Evolutionary conservation across 2,113 vertebrate genomes (phyloP), one percentile per base, ranked within the genome.

Genomic region (Petroica traversi): DNA sequence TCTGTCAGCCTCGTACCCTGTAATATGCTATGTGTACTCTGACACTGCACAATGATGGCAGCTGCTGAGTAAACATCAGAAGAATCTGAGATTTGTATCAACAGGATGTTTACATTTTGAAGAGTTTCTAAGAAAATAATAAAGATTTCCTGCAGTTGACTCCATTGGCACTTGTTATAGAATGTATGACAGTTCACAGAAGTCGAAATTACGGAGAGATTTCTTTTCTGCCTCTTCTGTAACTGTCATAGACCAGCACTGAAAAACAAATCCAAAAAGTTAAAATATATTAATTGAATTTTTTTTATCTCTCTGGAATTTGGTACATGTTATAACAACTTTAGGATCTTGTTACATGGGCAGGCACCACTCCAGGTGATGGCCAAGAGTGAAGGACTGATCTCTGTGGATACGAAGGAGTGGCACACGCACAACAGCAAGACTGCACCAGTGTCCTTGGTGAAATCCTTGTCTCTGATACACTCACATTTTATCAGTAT

Each of bases 101-200:
- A 97, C 93, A 96, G 97, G 96, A 97, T 97, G 97, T 96, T 97
- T 97, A 96, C 74, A 93, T 96, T 96, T 96, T 69, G 73, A 95
- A 92, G 92, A 55, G 90, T 93, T 95, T 96, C 95, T 95, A 97
- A 93, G 94, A 97, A 97, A 97, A 96, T 95, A 97, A 94, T 95
- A 92, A 96, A 97, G 92, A 94, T 97, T 97, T 97, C 95, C 97
- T 95, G 95, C 85, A 83, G 92, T 77, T 93, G 49, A 89, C 92
- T 93, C 78, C 80, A 85, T 1, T 95, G 90, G 80, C 61, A 91
- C 88, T 96, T 86, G 71, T 63, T 95, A 90, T 14, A 80, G 55
- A 49, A 68, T 28, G 38, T 38, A 88, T 33, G 76, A 90, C 76
- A 85, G 71, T 74, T 84, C 74, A 61, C 71, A 89, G 83, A 95